Base-by-base conservation (phyloP, 2,797 vertebrate species). In the Propithecus perrieri region DNA sequence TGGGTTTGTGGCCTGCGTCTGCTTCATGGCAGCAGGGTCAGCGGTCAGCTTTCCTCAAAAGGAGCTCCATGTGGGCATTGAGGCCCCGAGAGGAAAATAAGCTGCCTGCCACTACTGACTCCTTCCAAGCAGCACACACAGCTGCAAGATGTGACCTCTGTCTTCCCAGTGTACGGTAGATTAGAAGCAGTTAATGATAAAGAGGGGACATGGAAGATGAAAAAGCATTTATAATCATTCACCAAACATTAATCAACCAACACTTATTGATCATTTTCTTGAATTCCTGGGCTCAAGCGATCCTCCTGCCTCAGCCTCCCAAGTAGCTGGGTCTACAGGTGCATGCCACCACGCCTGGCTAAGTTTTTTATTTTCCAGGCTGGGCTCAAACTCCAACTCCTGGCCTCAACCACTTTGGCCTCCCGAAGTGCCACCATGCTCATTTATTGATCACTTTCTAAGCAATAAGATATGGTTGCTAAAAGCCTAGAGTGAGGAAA, bases 371-470 rank as follows among this genome's bases (percentile, higher is more conserved):
- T 65, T 65, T 65, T 65, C 33, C 33, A n/a, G 33, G 63, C 33
- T n/a, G 33, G 8, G n/a, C 14, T 65, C 15, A 3, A 65, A 33
- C 63, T n/a, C 30, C 63, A n/a, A 65, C 33, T 65, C 15, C 33
- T 65, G 63, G 22, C 63, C 63, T 65, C 33, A 65, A n/a, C 57
- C 24, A 28, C 57, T 26, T 59, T 28, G 24, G 26, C 33, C 63
- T 65, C 33, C 63, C 33, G n/a, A 65, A 65, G 63, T 65, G 63
- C 63, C 33, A 65, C 33, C 10, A 38, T 22, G 18, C 26, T 35
- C 30, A 89, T 57, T 76, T 84, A 83, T n/a, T 33, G 18, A 33
- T 79, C 53, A n/a, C 30, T 90, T 80, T 87, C 92, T 85, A 97
- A 95, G 83, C 59, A 92, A 38, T 43, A 41, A 89, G 38, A 22